phyloP scores from a whole-genome alignment of 2,797 vertebrate genomes.

The Bradypus variegatus region DNA sequence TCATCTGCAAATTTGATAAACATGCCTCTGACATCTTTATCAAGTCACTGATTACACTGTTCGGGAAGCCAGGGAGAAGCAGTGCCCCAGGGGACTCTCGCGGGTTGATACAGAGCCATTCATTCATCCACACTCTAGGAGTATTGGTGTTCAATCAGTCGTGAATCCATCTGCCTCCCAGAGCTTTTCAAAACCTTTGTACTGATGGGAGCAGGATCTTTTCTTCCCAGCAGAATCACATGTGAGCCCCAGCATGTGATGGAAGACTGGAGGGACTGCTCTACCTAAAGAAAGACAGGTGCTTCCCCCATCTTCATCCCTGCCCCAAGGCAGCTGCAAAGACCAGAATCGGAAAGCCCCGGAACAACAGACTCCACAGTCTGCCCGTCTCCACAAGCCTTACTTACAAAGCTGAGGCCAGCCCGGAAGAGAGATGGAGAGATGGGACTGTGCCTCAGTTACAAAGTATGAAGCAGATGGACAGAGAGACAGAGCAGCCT shows the following conservation, averaged over 20 bases:
- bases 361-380: rapidly evolving
- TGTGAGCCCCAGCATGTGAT: rapidly evolving
- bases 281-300: background rate
- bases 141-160: rapidly evolving
- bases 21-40: conserved; percentile 38
- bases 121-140: background rate
- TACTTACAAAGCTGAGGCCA: background rate
- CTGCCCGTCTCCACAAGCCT: rapidly evolving
- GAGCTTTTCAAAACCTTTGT: background rate
- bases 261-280: background rate
- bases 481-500: background rate
- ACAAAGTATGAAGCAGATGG: background rate
- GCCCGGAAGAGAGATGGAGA: background rate
- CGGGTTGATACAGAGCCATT: rapidly evolving
- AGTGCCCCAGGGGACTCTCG: background rate
- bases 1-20: conserved; percentile 39
- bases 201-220: background rate
- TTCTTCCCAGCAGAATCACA: background rate
- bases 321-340: background rate
- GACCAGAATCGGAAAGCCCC: background rate
- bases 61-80: background rate
- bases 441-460: background rate
- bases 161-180: background rate
- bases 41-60: background rate
- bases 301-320: background rate